Percentiles rank a stretch among this genome's conserved stretches.
phyloP scores from a whole-genome alignment of 2,113 vertebrate species.

The Xenus cinereus region DNA sequence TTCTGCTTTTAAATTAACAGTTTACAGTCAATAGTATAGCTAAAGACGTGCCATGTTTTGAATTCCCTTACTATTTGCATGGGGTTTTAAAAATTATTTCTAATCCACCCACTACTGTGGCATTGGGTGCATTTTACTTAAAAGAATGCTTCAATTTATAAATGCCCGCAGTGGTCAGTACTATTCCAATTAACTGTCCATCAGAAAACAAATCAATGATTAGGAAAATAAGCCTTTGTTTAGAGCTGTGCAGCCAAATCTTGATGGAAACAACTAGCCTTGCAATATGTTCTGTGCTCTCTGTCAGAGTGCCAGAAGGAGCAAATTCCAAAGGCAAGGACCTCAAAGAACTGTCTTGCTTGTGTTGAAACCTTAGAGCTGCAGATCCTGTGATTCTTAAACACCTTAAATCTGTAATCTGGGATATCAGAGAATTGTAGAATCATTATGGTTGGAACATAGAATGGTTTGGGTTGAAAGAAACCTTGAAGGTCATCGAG shows the following conservation, averaged over 20 bases:
- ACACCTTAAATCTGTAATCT: neutral
- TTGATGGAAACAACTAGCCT: neutral
- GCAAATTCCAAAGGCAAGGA: neutral
- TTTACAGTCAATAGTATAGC: neutral
- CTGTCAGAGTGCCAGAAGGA: neutral
- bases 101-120: neutral
- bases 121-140: neutral
- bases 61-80: neutral
- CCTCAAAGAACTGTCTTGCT: neutral
- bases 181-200: neutral
- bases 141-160: neutral
- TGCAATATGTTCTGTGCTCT: neutral
- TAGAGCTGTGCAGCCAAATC: neutral
- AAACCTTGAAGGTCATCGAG: neutral
- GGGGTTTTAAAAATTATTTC: neutral
- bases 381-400: neutral
- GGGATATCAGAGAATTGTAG: neutral
- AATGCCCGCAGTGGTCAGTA: neutral
- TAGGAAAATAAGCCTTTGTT: constrained; percentile 44
- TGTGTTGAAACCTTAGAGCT: neutral
- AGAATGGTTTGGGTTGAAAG: neutral
- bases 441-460: neutral
- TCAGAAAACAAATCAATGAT: constrained; percentile 8
- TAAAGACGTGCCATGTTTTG: neutral
- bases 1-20: neutral